Conservation (phyloP, 2,888 invertebrate species). For the Platycheirus rosarum region DNA sequence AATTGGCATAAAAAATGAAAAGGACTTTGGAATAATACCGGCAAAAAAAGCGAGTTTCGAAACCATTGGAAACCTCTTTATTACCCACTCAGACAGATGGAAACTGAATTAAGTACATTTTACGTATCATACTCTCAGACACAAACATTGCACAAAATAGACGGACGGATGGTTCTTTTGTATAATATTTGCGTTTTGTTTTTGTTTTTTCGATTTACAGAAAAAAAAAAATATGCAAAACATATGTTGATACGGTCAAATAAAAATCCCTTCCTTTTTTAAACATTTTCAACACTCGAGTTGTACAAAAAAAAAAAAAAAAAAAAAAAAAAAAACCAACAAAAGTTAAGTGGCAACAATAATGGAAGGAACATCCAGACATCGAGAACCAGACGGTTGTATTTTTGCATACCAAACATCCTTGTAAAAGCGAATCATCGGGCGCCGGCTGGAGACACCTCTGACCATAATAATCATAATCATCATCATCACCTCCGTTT, state of each 20-base stretch:
- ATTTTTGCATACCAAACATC: not conserved
- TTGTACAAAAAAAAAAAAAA: conserved; percentile 1
- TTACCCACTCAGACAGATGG: conserved; percentile 73
- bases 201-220: no score
- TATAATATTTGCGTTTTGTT: conserved; percentile 48
- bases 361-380: conserved; percentile 53
- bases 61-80: conserved; percentile 70
- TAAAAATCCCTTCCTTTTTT: not conserved
- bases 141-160: conserved; percentile 5
- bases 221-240: conserved; percentile 25
- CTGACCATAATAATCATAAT: conserved; percentile 11
- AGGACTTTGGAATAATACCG: conserved; percentile 23
- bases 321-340: conserved; percentile 30
- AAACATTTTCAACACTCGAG: conserved; percentile 43
- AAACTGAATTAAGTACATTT: conserved; percentile 69
- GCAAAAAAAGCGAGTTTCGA: conserved; percentile 17
- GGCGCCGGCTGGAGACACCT: not conserved
- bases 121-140: conserved; percentile 27
- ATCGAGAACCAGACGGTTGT: conserved; percentile 28
- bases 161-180: conserved; percentile 31
- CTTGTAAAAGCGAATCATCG: not conserved
- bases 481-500: conserved; percentile 41
- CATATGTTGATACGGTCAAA: conserved; percentile 28
- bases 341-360: conserved; percentile 56
- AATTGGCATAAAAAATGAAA: conserved; percentile 67